Evolutionary conservation across 2,113 vertebrate species (phyloP).

Genomic region (Pao palembangensis): DNA sequence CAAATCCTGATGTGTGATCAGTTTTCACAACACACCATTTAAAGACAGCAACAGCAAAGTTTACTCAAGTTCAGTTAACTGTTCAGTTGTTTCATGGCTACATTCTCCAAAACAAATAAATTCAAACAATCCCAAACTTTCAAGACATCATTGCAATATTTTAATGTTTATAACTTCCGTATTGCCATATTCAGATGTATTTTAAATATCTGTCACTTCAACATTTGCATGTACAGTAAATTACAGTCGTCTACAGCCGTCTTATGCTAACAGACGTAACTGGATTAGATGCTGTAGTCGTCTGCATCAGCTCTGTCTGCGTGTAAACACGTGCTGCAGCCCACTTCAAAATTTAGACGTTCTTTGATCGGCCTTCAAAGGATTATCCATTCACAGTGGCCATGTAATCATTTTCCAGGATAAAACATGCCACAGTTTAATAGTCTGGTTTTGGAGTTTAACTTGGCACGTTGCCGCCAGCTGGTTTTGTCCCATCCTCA

Average conservation of each 20-base stretch:
- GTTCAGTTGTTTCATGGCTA: too few relatives aligned
- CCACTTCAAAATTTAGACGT: conserved; percentile 42
- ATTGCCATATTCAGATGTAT: too few relatives aligned
- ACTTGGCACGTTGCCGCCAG: conserved; percentile 19
- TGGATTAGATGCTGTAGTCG: conserved; percentile 48
- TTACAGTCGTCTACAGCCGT: conserved; percentile 2
- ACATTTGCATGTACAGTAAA: not conserved
- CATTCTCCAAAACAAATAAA: too few relatives aligned
- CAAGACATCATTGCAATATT: too few relatives aligned
- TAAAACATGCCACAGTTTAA: conserved; percentile 31
- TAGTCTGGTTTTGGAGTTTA: conserved; percentile 31
- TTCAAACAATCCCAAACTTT: too few relatives aligned
- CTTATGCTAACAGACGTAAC: conserved; percentile 14
- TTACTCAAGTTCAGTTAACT: too few relatives aligned
- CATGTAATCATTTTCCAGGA: conserved; percentile 49
- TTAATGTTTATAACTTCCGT: too few relatives aligned
- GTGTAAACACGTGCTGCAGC: conserved; percentile 34
- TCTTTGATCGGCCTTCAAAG: conserved; percentile 65
- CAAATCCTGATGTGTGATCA: conserved; percentile 16
- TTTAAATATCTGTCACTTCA: too few relatives aligned
- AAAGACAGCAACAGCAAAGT: too few relatives aligned
- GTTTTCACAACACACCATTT: not conserved
- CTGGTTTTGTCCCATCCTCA: conserved; percentile 8
- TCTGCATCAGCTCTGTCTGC: conserved; percentile 32
- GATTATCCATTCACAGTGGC: conserved; percentile 39